Percentiles rank a stretch among this genome's conserved stretches.
These are phyloP conservation scores for Chaetops frenatus DNA, from an alignment of 2,113 vertebrate species.

Conservation along the genomic window DNA sequence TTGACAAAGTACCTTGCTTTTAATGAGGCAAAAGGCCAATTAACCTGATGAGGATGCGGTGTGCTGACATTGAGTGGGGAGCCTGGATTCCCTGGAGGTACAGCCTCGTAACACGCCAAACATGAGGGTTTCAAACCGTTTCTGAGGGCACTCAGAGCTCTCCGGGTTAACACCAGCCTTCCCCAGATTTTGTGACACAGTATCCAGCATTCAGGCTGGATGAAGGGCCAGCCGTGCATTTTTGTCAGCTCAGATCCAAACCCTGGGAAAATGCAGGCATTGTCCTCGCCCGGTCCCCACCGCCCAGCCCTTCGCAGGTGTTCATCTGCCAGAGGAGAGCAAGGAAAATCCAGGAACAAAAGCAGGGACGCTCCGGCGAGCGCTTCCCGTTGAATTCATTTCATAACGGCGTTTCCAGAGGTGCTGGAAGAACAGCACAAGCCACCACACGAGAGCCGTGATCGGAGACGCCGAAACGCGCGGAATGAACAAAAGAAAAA, in stretches of 20 bases:
- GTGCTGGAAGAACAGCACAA: neutral
- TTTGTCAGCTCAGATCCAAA: constrained; percentile 18
- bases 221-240: neutral
- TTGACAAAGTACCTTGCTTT: neutral
- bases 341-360: neutral
- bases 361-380: neutral
- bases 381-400: neutral
- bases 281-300: neutral
- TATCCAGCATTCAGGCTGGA: constrained; percentile 7
- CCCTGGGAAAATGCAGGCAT: constrained; percentile 41
- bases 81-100: neutral
- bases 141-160: neutral
- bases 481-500: neutral
- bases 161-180: neutral
- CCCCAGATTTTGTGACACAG: constrained; percentile 9
- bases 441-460: neutral
- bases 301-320: neutral
- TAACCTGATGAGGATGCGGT: neutral
- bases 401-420: neutral
- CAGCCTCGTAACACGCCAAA: neutral
- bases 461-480: neutral
- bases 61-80: neutral
- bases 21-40: constrained; percentile 8
- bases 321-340: neutral
- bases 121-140: neutral